A percentile compares a stretch with the other conserved stretches of the same genome.
Evolutionary conservation across 2,113 vertebrate genomes (phyloP).

Genomic region (Silurus meridionalis): DNA sequence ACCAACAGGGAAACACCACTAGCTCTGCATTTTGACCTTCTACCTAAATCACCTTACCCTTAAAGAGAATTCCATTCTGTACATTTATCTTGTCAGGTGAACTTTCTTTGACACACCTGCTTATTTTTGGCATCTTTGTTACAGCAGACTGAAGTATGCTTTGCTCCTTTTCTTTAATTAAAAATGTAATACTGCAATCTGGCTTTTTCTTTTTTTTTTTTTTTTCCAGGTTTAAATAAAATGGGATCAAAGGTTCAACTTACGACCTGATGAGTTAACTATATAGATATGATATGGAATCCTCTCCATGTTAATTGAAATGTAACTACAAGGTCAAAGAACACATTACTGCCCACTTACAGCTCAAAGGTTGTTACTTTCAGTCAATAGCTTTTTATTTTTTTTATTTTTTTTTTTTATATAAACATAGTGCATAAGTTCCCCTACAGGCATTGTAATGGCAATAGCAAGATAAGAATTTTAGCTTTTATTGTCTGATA

Average conservation of each 20-base stretch:
- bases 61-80: not conserved
- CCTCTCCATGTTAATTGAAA: not conserved
- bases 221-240: not conserved
- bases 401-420: no score
- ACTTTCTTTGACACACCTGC: not conserved
- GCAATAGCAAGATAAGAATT: not conserved
- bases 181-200: not conserved
- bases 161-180: not conserved
- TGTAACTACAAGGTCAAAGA: not conserved
- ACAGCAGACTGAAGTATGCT: not conserved
- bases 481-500: not conserved
- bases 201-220: no score
- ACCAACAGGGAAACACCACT: not conserved
- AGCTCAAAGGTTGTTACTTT: conserved; percentile 4
- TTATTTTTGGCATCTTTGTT: not conserved
- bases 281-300: not conserved
- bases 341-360: not conserved
- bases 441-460: no score
- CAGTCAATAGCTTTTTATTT: not conserved
- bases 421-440: no score
- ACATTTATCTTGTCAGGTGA: not conserved
- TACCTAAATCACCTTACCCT: not conserved
- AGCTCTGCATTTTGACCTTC: not conserved
- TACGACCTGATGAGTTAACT: not conserved
- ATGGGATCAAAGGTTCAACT: not conserved